Conservation (phyloP, 1,140 invertebrate species). For the Scaptomyza montana region DNA sequence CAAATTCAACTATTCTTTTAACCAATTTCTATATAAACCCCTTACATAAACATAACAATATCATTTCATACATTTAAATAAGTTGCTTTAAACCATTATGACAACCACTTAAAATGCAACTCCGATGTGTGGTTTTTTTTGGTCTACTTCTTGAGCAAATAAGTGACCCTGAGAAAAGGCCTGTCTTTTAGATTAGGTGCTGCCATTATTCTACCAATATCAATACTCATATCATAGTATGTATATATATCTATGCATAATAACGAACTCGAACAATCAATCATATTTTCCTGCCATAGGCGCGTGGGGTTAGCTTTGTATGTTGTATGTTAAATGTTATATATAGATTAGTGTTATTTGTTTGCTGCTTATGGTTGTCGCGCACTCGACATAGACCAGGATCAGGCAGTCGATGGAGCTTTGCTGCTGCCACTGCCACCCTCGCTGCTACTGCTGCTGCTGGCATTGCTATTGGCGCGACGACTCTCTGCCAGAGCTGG, state of each 20-base stretch:
- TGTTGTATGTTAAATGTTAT: background rate
- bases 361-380: constrained; percentile 52
- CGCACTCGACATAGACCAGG: constrained; percentile 63
- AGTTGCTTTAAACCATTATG: constrained; percentile 1
- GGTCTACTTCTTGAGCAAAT: constrained; percentile 57
- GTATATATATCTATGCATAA: constrained; percentile 44
- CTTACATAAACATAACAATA: constrained; percentile 14
- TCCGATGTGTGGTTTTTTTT: constrained; percentile 14
- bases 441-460: constrained; percentile 56
- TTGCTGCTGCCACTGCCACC: constrained; percentile 40
- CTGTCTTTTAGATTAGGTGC: constrained; percentile 23
- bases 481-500: constrained; percentile 61
- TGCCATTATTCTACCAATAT: constrained; percentile 19
- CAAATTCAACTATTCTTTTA: background rate
- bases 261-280: constrained; percentile 76
- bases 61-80: background rate
- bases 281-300: constrained; percentile 78
- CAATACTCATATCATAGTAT: constrained; percentile 25
- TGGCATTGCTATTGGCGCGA: constrained; percentile 66
- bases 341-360: constrained; percentile 31
- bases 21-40: background rate
- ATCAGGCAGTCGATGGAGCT: constrained; percentile 71
- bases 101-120: constrained; percentile 16
- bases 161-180: constrained; percentile 18
- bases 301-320: constrained; percentile 72